These are phyloP conservation scores for Aurelia aurita complex sp. Pacific DNA, from an alignment of 30 jellyfish, hydroid and myxozoan genomes.

Conservation along the genomic window DNA sequence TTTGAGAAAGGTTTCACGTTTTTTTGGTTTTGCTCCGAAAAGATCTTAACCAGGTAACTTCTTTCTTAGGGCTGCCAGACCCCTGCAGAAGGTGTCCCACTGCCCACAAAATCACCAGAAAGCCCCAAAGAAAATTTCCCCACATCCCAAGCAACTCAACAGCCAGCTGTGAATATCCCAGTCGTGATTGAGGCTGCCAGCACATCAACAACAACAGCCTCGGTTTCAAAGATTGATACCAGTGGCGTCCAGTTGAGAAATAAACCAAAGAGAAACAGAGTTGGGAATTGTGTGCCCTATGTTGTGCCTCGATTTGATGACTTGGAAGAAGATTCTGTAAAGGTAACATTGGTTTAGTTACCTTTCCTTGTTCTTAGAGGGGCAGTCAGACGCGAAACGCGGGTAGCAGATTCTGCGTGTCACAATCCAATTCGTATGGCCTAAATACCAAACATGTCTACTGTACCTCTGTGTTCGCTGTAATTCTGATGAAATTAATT, in stretches of 20 bases:
- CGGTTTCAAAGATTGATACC: slow-evolving; percentile 47
- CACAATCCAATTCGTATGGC: too few species aligned
- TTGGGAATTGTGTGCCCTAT: slow-evolving; percentile 44
- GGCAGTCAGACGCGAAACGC: too few species aligned
- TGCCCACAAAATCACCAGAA: slow-evolving; percentile 40
- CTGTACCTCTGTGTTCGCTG: too few species aligned
- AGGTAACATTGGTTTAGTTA: slow-evolving; percentile 21
- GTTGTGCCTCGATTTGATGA: slow-evolving; percentile 88
- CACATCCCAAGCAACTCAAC: slow-evolving; percentile 1
- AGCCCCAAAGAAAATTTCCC: slow-evolving; percentile 1
- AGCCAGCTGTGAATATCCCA: slow-evolving; percentile 4
- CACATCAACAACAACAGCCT: background rate
- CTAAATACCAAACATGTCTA: too few species aligned
- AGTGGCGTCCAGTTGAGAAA: slow-evolving; percentile 63
- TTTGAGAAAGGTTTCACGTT: too few species aligned
- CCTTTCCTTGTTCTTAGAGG: background rate
- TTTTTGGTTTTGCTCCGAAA: too few species aligned
- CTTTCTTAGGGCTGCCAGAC: slow-evolving; percentile 84
- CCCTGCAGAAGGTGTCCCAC: slow-evolving; percentile 80
- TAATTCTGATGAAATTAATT: too few species aligned
- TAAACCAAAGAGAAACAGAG: slow-evolving; percentile 50
- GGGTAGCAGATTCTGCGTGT: too few species aligned
- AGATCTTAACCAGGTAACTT: too few species aligned
- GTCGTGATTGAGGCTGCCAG: slow-evolving; percentile 1
- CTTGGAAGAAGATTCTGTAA: slow-evolving; percentile 75